Evolutionary conservation across 2,797 vertebrate genomes (phyloP), one percentile per base, ranked within the genome.

Genomic region (Coilia nasus): DNA sequence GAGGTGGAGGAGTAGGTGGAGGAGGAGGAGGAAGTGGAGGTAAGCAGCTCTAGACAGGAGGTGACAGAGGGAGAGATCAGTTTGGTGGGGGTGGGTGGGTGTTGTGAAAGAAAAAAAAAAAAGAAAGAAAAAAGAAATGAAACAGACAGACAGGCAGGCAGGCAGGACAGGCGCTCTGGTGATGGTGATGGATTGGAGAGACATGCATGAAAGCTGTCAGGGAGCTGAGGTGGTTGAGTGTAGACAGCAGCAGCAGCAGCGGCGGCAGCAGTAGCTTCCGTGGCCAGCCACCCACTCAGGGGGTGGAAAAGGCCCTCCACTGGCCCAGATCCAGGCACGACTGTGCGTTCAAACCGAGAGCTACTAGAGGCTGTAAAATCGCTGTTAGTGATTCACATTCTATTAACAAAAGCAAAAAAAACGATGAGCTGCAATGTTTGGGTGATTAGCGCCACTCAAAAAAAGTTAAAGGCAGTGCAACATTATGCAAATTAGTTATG

Each of bases 51-150:
- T 54, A 7, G 7, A 82, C 25, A 81, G 35, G 81, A 46, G 44
- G 31, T 41, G 82, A 85, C 75, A 86, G 44, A 28, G 23, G 10
- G 28, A 54, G 78, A 60, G 35, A 78, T 21, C 17, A 81, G 47
- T 31, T 31, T 6, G 12, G n/a, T 71, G 31, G 12, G 14, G 31
- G 44, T 4, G 3, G 19, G 25, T n/a, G 67, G 25, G 19, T 62
- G 56, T 21, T 71, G 12, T 21, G 25, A 57, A 21, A 35, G 21
- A 41, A 1, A 50, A 54, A 12, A n/a, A 25, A 14, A 41, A 50
- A 31, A 21, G 47, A 57, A 12, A 56, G 31, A 25, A n/a, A 31
- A 9, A 19, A 59, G 54, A 7, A 62, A 35, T 12, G 25, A 47
- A 12, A 2, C 1, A 25, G 5, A 54, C 46, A 83, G 47, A 28